A percentile compares a stretch with the other conserved stretches of the same genome.
Conservation (phyloP, 2,888 invertebrate genomes). For the Chloroclysta siterata region DNA sequence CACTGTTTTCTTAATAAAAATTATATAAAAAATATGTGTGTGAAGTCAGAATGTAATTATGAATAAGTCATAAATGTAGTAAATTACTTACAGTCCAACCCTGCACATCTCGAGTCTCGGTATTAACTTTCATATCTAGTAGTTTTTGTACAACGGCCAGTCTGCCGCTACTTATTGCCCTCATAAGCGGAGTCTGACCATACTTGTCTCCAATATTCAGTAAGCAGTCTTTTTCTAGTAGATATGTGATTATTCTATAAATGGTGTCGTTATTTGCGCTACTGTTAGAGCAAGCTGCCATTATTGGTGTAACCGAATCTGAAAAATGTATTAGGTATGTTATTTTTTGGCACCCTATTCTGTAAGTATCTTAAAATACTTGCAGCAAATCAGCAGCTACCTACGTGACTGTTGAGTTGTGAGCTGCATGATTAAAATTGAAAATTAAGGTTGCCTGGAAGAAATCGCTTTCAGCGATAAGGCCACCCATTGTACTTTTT, state of each 20-base stretch:
- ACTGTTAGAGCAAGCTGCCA: conserved; percentile 86
- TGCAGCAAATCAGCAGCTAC: too few relatives aligned
- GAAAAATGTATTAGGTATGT: conserved; percentile 41
- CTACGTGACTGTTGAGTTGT: too few relatives aligned
- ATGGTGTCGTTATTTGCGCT: conserved; percentile 73
- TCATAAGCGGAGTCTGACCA: conserved; percentile 87
- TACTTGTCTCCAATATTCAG: conserved; percentile 84
- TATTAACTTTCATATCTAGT: conserved; percentile 79
- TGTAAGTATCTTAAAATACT: too few relatives aligned
- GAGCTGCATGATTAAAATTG: too few relatives aligned
- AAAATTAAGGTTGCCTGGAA: too few relatives aligned
- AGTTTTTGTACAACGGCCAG: conserved; percentile 80
- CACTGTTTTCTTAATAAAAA: too few relatives aligned
- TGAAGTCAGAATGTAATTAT: too few relatives aligned
- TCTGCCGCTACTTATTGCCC: conserved; percentile 84
- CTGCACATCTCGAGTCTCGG: conserved; percentile 85
- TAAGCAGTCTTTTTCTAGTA: conserved; percentile 82
- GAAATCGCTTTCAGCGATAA: too few relatives aligned
- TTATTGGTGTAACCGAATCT: conserved; percentile 87
- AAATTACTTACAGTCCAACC: conserved; percentile 84
- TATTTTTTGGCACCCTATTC: too few relatives aligned
- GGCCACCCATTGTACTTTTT: too few relatives aligned
- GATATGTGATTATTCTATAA: conserved; percentile 73
- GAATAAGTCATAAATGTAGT: background rate
- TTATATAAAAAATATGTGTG: too few relatives aligned